Evolutionary conservation across 37 sponge, comb jelly and placozoan species (phyloP), one percentile per base, ranked within the genome.

Genomic region (Oopsacas minuta): DNA sequence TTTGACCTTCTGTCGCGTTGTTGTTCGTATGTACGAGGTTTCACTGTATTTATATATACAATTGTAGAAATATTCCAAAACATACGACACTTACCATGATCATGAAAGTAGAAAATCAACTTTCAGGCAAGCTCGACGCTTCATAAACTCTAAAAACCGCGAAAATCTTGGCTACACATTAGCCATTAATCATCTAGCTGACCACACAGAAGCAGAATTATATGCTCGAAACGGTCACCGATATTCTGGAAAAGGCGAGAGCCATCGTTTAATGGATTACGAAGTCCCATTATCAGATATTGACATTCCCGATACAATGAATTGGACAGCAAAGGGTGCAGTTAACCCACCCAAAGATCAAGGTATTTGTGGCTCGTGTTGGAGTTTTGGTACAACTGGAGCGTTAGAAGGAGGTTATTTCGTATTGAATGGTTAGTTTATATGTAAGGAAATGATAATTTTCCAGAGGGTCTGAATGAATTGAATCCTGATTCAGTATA

Each of bases 291-390:
- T 38, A 20, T 22, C 28, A 28, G 39, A 15, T 20, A 28, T 10
- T 5, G 36, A 38, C 5, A 42, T 86, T 85, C 37, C 87, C 1
- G 39, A 30, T 34, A 23, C 87, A 23, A 34, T 37, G 34, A 30
- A 85, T 35, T 38, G 39, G 83, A 38, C 39, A 22, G 37, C 23
- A 30, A 5, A 69, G 87, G 99, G 99, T 28, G 99, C 99, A 35
- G 94, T 97, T 1, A 92, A 94, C 37, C 94, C 92, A 32, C 92
- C 95, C 35, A 97, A 97, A 90, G 99, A 97, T 81, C 99, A 97
- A 81, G 99, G 90, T 0, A 93, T 97, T 39, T 97, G 99, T 89
- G 99, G 99, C 10, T 91, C 92, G 23, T 97, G 99, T 83, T 97
- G 99, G 99, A 90, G 91, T 75, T 97, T 97, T 87, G 95, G 95